These are phyloP conservation scores for Saxidomus purpurata DNA, from an alignment of 1,140 invertebrate genomes.

Conservation along the genomic window DNA sequence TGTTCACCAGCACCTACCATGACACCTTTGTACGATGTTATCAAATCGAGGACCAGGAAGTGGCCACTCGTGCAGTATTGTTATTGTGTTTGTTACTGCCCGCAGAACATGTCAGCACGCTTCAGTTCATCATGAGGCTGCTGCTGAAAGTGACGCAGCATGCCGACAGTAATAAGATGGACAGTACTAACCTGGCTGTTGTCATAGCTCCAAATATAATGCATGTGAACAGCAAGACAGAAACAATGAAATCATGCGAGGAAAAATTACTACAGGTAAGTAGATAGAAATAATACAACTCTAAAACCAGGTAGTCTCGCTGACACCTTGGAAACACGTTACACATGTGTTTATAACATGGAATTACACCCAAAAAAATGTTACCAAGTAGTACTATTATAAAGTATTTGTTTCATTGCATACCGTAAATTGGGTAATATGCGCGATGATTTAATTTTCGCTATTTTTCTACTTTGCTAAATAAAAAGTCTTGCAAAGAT, in stretches of 20 bases:
- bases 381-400: too few species aligned
- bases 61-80: slow-evolving; percentile 88
- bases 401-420: too few species aligned
- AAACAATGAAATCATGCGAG: slow-evolving; percentile 86
- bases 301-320: too few species aligned
- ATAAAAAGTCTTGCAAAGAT: too few species aligned
- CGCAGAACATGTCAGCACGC: slow-evolving; percentile 89
- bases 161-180: slow-evolving; percentile 93
- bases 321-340: too few species aligned
- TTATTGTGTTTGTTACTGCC: slow-evolving; percentile 90
- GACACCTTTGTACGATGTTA: slow-evolving; percentile 91
- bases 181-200: slow-evolving; percentile 92
- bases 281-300: too few species aligned
- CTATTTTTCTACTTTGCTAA: too few species aligned
- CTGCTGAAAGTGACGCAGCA: slow-evolving; percentile 89
- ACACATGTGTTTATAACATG: too few species aligned
- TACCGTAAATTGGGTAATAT: too few species aligned
- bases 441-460: too few species aligned
- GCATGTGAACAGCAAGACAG: slow-evolving; percentile 89
- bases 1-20: slow-evolving; percentile 91
- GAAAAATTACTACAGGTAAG: slow-evolving; percentile 80
- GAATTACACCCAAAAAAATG: too few species aligned
- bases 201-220: slow-evolving; percentile 94
- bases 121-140: slow-evolving; percentile 91
- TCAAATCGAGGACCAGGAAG: slow-evolving; percentile 82